Evolutionary conservation across 2,888 invertebrate species (phyloP).

Genomic region (Drosophila macrospina): DNA sequence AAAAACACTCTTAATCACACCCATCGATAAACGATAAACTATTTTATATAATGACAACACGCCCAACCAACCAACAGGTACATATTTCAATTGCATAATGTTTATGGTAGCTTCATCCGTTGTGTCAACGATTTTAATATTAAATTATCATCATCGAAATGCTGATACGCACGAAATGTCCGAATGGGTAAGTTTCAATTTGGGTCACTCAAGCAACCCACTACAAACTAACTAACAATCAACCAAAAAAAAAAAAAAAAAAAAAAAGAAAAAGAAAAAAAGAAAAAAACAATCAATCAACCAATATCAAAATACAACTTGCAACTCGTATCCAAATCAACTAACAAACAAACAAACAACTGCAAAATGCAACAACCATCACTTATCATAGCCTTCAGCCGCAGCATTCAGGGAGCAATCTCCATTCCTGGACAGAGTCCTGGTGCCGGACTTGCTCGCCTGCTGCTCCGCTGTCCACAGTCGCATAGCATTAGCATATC

Average conservation of each 20-base stretch:
- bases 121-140: slow-evolving; percentile 98
- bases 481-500: slow-evolving; percentile 63
- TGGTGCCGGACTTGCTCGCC: slow-evolving; percentile 35
- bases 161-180: slow-evolving; percentile 99
- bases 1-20: slow-evolving; percentile 37
- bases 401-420: slow-evolving; percentile 22
- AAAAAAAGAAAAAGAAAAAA: slow-evolving; percentile 33
- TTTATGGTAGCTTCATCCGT: slow-evolving; percentile 99
- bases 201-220: slow-evolving; percentile 60
- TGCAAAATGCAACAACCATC: slow-evolving; percentile 58
- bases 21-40: slow-evolving; percentile 50
- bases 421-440: slow-evolving; percentile 29
- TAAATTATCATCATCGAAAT: slow-evolving; percentile 99
- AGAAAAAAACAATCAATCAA: slow-evolving; percentile 40
- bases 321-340: slow-evolving; percentile 72
- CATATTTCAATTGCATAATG: slow-evolving; percentile 99
- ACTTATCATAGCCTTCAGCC: slow-evolving; percentile 55
- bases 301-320: slow-evolving; percentile 42
- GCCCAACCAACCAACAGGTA: slow-evolving; percentile 88
- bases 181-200: slow-evolving; percentile 92
- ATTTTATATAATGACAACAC: slow-evolving; percentile 78
- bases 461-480: slow-evolving; percentile 42
- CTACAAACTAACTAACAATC: slow-evolving; percentile 24
- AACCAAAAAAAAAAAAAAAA: slow-evolving; percentile 45
- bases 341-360: slow-evolving; percentile 57